phyloP scores from a whole-genome alignment of 2,113 vertebrate genomes.

The Pelecanoides urinatrix region DNA sequence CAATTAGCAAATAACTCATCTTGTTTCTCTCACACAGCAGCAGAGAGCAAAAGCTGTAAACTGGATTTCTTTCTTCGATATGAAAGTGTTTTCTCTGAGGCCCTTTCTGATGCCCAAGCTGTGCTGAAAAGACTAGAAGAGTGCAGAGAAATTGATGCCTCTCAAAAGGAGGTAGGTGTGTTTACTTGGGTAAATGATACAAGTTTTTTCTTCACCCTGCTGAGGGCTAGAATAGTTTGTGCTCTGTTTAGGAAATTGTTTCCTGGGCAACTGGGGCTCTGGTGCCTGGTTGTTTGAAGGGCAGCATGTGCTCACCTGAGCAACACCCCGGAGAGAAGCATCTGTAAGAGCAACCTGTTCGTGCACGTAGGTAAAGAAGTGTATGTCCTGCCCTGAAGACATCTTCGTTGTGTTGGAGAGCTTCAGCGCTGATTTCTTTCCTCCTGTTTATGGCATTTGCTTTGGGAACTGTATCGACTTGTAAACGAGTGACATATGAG shows the following conservation, averaged over 20 bases:
- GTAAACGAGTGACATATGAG: not conserved
- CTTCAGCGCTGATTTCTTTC: not conserved
- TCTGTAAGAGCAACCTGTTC: not conserved
- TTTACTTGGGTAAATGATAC: not conserved
- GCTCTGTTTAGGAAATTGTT: not conserved
- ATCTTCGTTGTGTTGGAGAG: not conserved
- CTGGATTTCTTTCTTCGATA: conserved; percentile 73
- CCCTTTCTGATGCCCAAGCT: conserved; percentile 56
- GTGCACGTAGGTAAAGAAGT: not conserved
- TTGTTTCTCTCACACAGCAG: conserved; percentile 51
- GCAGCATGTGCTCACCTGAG: not conserved
- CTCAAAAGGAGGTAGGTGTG: conserved; percentile 73
- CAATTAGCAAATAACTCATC: conserved; percentile 35
- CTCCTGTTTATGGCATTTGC: not conserved
- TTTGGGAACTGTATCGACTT: not conserved
- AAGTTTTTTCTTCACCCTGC: not conserved
- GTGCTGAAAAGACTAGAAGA: conserved; percentile 67
- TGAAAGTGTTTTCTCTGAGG: conserved; percentile 68
- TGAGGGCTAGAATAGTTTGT: not conserved
- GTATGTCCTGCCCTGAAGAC: not conserved
- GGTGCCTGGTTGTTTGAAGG: not conserved
- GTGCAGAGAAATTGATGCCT: conserved; percentile 63
- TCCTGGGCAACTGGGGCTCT: not conserved
- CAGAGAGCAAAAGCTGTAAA: conserved; percentile 46
- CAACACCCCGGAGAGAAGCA: not conserved